Evolutionary conservation across 2,113 vertebrate genomes (phyloP).

Genomic region (Pholis gunnellus): DNA sequence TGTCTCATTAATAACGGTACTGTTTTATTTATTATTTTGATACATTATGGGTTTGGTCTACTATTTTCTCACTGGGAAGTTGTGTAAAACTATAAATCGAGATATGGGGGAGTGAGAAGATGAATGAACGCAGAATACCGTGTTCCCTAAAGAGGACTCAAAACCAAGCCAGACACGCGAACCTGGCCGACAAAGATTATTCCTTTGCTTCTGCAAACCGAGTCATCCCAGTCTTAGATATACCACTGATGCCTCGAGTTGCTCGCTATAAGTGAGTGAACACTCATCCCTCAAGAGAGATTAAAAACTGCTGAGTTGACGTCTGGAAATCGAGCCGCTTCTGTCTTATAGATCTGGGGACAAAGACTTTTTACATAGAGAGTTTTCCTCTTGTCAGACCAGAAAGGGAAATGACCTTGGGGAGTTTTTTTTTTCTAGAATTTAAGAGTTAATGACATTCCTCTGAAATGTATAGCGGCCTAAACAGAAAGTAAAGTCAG

Average conservation of each 20-base stretch:
- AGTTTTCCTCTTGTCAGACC: constrained; percentile 1
- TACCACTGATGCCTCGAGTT: constrained; percentile 35
- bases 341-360: constrained; percentile 46
- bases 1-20: neutral
- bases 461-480: neutral
- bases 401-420: constrained; percentile 2
- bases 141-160: neutral
- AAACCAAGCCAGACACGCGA: neutral
- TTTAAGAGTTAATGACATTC: neutral
- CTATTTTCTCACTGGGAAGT: neutral
- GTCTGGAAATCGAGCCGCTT: constrained; percentile 46
- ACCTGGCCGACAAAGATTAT: constrained; percentile 6
- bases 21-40: neutral
- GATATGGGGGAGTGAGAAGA: neutral
- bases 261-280: constrained; percentile 26
- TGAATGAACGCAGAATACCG: neutral
- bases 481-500: neutral
- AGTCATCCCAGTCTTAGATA: constrained; percentile 23
- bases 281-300: constrained; percentile 39
- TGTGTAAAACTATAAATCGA: neutral
- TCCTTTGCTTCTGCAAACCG: constrained; percentile 12
- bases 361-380: constrained; percentile 38
- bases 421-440: neutral
- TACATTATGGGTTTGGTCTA: neutral
- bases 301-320: constrained; percentile 64